Conservation (phyloP, 1,140 invertebrate genomes). For the Drosophila azteca region DNA sequence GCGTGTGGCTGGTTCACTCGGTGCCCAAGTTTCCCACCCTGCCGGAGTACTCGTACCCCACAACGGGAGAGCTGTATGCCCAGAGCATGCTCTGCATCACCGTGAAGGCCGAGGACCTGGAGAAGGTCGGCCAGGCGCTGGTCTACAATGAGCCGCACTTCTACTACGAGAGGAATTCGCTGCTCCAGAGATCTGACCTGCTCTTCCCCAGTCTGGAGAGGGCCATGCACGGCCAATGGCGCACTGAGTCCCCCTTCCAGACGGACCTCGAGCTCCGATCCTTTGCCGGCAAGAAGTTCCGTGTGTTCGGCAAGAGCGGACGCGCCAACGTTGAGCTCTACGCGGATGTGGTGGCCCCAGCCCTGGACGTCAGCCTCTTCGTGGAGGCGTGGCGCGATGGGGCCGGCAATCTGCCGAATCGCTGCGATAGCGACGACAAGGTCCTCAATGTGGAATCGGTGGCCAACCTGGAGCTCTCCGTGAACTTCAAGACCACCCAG, state of each 20-base stretch:
- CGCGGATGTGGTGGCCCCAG: slow-evolving; percentile 90
- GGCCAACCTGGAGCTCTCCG: slow-evolving; percentile 84
- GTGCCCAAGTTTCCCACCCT: slow-evolving; percentile 92
- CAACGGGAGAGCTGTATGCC: slow-evolving; percentile 89
- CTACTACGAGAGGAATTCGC: slow-evolving; percentile 86
- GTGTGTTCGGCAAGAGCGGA: slow-evolving; percentile 91
- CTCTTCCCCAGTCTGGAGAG: slow-evolving; percentile 86
- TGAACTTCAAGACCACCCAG: slow-evolving; percentile 88
- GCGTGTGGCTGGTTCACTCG: slow-evolving; percentile 96
- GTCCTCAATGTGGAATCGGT: slow-evolving; percentile 89
- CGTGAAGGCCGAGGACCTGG: slow-evolving; percentile 86
- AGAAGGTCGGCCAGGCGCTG: slow-evolving; percentile 89
- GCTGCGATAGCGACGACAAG: slow-evolving; percentile 86
- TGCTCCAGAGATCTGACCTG: slow-evolving; percentile 69
- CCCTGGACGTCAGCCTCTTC: slow-evolving; percentile 88
- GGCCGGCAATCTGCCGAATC: slow-evolving; percentile 88
- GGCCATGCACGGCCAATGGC: slow-evolving; percentile 86
- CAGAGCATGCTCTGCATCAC: slow-evolving; percentile 95
- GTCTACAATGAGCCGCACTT: slow-evolving; percentile 91
- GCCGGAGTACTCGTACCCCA: slow-evolving; percentile 89
- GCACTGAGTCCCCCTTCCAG: slow-evolving; percentile 86
- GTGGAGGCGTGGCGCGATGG: slow-evolving; percentile 96
- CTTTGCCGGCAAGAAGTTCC: slow-evolving; percentile 86
- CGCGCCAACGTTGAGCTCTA: slow-evolving; percentile 94
- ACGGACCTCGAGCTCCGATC: slow-evolving; percentile 86